Evolutionary conservation across 2,797 vertebrate species (phyloP).

Genomic region (Pempheris klunzingeri): DNA sequence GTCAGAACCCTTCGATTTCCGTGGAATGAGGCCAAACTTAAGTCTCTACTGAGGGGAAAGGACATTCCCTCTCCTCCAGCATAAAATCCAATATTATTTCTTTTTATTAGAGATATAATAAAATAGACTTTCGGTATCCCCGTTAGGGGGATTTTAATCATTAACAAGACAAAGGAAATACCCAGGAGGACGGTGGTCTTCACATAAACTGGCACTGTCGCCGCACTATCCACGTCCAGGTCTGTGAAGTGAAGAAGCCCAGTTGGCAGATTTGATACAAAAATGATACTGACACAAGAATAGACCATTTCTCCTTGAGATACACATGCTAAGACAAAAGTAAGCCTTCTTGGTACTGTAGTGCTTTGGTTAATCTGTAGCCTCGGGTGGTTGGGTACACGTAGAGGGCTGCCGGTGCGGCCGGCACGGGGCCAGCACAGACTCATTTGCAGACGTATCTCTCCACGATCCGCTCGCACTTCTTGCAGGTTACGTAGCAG

Average conservation of each 20-base stretch:
- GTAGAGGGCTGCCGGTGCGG: background rate
- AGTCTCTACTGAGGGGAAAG: conserved; percentile 57
- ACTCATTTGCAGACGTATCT: conserved; percentile 96
- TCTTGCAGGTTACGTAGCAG: conserved; percentile 99
- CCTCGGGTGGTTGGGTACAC: conserved; percentile 44
- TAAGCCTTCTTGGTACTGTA: conserved; percentile 77
- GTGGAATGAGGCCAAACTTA: conserved; percentile 66
- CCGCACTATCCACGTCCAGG: conserved; percentile 59
- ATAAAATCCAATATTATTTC: conserved; percentile 79
- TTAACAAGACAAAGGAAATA: conserved; percentile 66
- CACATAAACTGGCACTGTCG: conserved; percentile 53
- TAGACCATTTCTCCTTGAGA: conserved; percentile 69
- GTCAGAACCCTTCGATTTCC: conserved; percentile 66
- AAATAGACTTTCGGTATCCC: conserved; percentile 81
- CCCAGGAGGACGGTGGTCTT: conserved; percentile 81
- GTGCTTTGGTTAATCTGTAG: conserved; percentile 85
- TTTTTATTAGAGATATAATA: conserved; percentile 81
- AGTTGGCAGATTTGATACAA: conserved; percentile 66
- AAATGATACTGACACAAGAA: conserved; percentile 76
- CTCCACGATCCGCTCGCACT: conserved; percentile 95
- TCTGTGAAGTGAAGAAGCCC: conserved; percentile 63
- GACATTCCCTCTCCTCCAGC: conserved; percentile 65
- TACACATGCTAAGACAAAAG: conserved; percentile 78
- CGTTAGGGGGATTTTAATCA: conserved; percentile 65
- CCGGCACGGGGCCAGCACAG: too few relatives aligned